phyloP scores from a whole-genome alignment of 2,113 vertebrate genomes.

The Chloebia gouldiae region DNA sequence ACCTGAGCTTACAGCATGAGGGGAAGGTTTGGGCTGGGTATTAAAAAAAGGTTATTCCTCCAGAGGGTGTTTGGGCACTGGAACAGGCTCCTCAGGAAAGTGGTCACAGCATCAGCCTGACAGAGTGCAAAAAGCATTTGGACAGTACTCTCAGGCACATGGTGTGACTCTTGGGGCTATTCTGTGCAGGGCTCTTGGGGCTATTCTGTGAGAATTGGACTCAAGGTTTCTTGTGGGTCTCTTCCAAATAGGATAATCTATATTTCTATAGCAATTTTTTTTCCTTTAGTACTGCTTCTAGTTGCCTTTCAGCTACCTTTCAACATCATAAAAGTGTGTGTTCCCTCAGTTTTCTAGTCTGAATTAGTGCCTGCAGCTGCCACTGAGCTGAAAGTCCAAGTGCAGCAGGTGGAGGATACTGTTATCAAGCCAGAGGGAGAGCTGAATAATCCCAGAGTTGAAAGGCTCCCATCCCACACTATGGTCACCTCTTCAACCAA shows the following conservation, averaged over 20 bases:
- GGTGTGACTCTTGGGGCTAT: background rate
- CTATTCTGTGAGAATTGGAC: accelerated
- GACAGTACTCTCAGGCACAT: background rate
- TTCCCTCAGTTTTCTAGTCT: background rate
- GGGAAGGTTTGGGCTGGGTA: background rate
- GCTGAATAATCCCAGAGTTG: background rate
- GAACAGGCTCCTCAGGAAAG: background rate
- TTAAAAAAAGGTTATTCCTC: background rate
- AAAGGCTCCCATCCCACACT: background rate
- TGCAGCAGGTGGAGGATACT: background rate
- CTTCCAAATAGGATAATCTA: background rate
- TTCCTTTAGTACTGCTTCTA: background rate
- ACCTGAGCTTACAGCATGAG: background rate
- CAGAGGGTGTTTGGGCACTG: background rate
- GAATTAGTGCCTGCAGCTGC: background rate
- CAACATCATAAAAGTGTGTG: background rate
- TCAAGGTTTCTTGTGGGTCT: too few species aligned
- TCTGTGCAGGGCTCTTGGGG: background rate
- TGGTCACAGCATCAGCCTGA: background rate
- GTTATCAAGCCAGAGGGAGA: accelerated
- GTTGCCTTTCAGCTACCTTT: background rate
- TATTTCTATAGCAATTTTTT: background rate
- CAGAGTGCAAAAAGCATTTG: background rate
- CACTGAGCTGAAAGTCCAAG: background rate
- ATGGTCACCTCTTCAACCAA: background rate